A percentile compares a stretch with the other conserved stretches of the same genome.
Evolutionary conservation across 1,140 invertebrate species (phyloP).

Genomic region (Centruroides sculpturatus): DNA sequence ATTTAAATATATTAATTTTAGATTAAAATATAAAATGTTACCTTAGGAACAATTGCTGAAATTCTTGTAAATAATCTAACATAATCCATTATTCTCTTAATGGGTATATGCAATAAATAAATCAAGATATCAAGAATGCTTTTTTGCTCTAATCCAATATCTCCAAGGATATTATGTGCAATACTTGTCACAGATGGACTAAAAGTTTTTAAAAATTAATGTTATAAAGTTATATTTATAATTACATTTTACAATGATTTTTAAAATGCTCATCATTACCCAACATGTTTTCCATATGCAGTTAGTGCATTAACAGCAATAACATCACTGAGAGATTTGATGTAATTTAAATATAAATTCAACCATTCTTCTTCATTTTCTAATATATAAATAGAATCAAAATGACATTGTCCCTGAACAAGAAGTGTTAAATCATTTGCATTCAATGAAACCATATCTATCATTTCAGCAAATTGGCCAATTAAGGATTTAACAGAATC

Average conservation of each 20-base stretch:
- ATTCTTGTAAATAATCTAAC: slow-evolving; percentile 22
- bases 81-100: slow-evolving; percentile 13
- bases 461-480: slow-evolving; percentile 20
- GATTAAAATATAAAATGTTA: slow-evolving; percentile 18
- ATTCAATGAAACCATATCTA: slow-evolving; percentile 27
- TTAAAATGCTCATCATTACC: neutral
- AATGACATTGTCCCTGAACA: slow-evolving; percentile 43
- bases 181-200: slow-evolving; percentile 1
- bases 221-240: no score
- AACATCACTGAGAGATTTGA: slow-evolving; percentile 53
- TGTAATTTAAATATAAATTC: slow-evolving; percentile 53
- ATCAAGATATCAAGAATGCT: neutral
- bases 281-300: slow-evolving; percentile 34
- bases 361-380: slow-evolving; percentile 54
- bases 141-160: neutral
- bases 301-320: slow-evolving; percentile 53
- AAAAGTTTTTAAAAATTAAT: slow-evolving; percentile 2
- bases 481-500: slow-evolving; percentile 22
- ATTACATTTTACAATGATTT: no score
- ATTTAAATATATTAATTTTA: no score
- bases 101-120: neutral
- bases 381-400: slow-evolving; percentile 47
- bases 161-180: neutral
- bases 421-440: slow-evolving; percentile 51
- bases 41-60: slow-evolving; percentile 36